A percentile compares a stretch with the other conserved stretches of the same genome.
phyloP scores from a whole-genome alignment of 1,140 invertebrate species.

The Drosophila littoralis region DNA sequence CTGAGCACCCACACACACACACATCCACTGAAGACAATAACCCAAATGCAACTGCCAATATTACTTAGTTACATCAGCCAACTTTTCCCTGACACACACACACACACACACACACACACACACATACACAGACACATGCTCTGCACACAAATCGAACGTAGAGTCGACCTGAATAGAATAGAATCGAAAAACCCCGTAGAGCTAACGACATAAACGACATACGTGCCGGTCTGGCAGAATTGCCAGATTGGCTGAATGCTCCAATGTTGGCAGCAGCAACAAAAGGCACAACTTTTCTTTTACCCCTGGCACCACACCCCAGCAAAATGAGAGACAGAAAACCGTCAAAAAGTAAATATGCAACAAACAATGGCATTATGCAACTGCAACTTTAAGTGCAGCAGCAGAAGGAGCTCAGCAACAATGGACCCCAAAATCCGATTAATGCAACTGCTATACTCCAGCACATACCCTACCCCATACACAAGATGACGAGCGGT shows the following conservation, averaged over 20 bases:
- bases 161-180: slow-evolving; percentile 60
- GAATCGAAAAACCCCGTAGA: slow-evolving; percentile 37
- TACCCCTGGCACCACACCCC: neutral
- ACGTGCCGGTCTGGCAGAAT: slow-evolving; percentile 43
- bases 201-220: slow-evolving; percentile 77
- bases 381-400: slow-evolving; percentile 73
- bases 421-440: slow-evolving; percentile 74
- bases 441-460: slow-evolving; percentile 64
- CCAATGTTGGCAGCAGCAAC: slow-evolving; percentile 25
- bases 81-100: slow-evolving; percentile 26
- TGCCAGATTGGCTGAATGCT: slow-evolving; percentile 44
- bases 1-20: slow-evolving; percentile 11
- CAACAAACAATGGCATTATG: slow-evolving; percentile 81
- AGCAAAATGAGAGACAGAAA: slow-evolving; percentile 43
- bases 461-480: slow-evolving; percentile 2
- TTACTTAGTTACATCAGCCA: slow-evolving; percentile 71
- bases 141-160: slow-evolving; percentile 36
- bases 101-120: slow-evolving; percentile 21
- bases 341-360: slow-evolving; percentile 81
- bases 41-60: slow-evolving; percentile 80
- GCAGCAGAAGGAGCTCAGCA: slow-evolving; percentile 30
- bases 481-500: slow-evolving; percentile 13
- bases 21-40: slow-evolving; percentile 66
- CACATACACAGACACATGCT: slow-evolving; percentile 1
- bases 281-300: slow-evolving; percentile 48